Percentiles rank a stretch among this genome's conserved stretches.
Evolutionary conservation across 2,797 vertebrate genomes (phyloP).

Genomic region (Anas capensis): DNA sequence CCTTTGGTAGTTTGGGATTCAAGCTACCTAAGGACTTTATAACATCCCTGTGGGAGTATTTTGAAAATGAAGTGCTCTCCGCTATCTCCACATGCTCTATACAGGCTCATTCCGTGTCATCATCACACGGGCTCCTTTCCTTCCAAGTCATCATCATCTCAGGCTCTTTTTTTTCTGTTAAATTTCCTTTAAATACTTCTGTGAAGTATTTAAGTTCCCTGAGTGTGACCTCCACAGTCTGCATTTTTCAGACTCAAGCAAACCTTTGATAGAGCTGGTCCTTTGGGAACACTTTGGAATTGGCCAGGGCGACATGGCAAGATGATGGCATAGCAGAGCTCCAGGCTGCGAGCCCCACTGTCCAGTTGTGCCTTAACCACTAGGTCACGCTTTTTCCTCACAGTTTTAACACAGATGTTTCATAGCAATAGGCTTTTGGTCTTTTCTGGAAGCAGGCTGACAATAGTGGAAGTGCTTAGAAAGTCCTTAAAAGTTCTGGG

Average conservation of each 20-base stretch:
- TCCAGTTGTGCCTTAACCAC: background rate
- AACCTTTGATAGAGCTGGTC: background rate
- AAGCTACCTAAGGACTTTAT: background rate
- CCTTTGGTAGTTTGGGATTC: background rate
- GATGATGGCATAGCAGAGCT: background rate
- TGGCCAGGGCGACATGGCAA: background rate
- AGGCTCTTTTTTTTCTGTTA: background rate
- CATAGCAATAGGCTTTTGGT: background rate
- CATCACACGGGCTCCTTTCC: background rate
- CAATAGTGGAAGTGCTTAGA: background rate
- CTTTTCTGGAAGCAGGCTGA: background rate
- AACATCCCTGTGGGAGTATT: rapidly evolving
- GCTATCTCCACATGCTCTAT: rapidly evolving
- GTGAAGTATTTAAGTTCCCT: background rate
- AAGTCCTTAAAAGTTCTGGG: background rate
- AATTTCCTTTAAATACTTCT: too few species aligned
- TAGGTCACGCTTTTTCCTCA: background rate
- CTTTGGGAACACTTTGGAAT: background rate
- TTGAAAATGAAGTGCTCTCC: background rate
- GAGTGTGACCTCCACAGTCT: background rate
- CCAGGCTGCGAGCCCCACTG: background rate
- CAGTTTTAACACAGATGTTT: background rate
- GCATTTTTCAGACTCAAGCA: background rate
- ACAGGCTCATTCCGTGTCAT: background rate
- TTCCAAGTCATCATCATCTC: background rate